These are phyloP conservation scores for Gila orcuttii DNA, from an alignment of 2,113 vertebrate genomes.

Conservation along the genomic window DNA sequence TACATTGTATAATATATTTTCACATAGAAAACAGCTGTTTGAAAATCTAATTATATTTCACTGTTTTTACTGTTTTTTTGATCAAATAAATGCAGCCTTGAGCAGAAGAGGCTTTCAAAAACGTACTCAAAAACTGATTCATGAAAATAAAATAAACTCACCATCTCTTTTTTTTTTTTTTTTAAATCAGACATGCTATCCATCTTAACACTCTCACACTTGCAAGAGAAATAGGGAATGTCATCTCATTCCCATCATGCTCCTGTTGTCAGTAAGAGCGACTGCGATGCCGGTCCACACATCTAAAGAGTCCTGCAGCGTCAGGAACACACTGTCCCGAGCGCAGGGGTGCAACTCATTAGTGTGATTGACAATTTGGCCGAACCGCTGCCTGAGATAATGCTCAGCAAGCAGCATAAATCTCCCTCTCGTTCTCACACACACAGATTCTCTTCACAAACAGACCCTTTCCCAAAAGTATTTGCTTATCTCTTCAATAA, in stretches of 20 bases:
- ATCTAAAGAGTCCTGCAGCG: conserved; percentile 30
- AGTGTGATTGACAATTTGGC: conserved; percentile 68
- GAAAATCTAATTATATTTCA: too few relatives aligned
- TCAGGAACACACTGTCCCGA: conserved; percentile 72
- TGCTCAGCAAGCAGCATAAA: conserved; percentile 38
- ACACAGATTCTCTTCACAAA: conserved; percentile 30
- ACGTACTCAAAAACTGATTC: background rate
- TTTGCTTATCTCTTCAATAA: conserved; percentile 41
- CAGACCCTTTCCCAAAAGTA: background rate
- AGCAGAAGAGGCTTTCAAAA: too few relatives aligned
- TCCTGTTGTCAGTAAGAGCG: conserved; percentile 1
- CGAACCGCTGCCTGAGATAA: conserved; percentile 23
- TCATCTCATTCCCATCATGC: background rate
- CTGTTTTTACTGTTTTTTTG: too few relatives aligned
- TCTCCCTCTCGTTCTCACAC: conserved; percentile 40
- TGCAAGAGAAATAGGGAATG: background rate
- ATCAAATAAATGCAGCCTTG: too few relatives aligned
- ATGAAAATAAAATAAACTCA: background rate
- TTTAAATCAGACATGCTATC: background rate
- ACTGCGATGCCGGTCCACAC: background rate
- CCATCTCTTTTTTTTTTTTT: background rate
- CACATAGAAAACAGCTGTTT: too few relatives aligned
- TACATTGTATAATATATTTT: too few relatives aligned
- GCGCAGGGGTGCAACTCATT: conserved; percentile 71
- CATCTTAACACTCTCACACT: background rate